Conservation (phyloP, 2,797 vertebrate genomes). For the Clamator glandarius region DNA sequence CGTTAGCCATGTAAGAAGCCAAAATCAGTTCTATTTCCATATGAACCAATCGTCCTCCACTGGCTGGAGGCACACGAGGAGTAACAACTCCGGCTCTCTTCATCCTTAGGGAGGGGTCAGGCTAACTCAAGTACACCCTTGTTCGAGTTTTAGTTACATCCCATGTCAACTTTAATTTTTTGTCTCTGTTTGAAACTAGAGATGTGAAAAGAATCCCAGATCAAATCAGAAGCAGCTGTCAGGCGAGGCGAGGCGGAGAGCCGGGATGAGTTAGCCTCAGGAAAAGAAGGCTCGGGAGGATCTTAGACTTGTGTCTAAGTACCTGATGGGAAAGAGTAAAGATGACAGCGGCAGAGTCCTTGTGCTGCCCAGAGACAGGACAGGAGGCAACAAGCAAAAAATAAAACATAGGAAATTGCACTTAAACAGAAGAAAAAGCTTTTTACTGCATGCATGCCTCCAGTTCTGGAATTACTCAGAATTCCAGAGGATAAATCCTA, state of each 20-base stretch:
- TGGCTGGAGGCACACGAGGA: fast-evolving
- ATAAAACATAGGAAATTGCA: not conserved
- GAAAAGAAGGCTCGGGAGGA: not conserved
- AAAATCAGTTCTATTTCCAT: not conserved
- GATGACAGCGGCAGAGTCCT: not conserved
- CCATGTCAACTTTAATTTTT: not conserved
- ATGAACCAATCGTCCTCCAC: fast-evolving
- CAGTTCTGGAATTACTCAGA: fast-evolving
- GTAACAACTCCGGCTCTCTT: not conserved
- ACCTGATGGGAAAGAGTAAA: not conserved
- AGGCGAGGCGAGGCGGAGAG: not conserved
- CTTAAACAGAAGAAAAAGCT: not conserved
- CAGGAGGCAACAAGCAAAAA: not conserved
- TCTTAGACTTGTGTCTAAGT: fast-evolving
- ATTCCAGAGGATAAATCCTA: not conserved
- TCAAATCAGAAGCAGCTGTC: not conserved
- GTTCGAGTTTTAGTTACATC: not conserved
- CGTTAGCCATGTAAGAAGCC: fast-evolving
- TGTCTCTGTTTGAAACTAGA: not conserved
- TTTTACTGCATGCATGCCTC: not conserved
- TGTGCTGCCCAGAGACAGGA: not conserved
- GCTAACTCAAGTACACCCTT: fast-evolving
- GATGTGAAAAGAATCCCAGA: not conserved
- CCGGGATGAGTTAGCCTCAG: not conserved
- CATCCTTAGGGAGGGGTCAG: too few relatives aligned